Base-by-base conservation (phyloP, 2,113 vertebrate species). In the Hemibagrus wyckioides region DNA sequence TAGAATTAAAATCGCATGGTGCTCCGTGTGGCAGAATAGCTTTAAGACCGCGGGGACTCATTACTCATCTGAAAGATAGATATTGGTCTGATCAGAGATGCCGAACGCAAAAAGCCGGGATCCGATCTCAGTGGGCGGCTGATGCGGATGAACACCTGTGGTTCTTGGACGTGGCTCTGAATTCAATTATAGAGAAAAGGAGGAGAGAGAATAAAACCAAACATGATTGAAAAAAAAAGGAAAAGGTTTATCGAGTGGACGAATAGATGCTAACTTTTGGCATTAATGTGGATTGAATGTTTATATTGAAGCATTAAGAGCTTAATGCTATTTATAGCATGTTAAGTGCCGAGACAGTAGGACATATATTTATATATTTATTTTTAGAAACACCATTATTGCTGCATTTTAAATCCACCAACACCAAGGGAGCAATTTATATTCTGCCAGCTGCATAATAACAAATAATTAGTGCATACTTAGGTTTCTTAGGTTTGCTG, bases 61-160 rank as follows among this genome's bases (percentile, higher is more conserved):
- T 93, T 93, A 89, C 88, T 94, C 90, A 94, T 91, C 90, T 57
- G 73, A 84, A 88, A 92, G 90, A 93, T 90, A 92, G 93, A 94
- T 91, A 92, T 92, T 86, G 91, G 82, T 88, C 77, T 90, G 90
- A 90, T 89, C 88, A 91, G 86, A 93, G 92, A 93, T 92, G 92
- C 90, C 83, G 80, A 85, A 88, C 57, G 65, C 88, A 90, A 93
- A 91, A 90, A 94, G 92, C 90, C 83, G 69, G 84, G 86, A 93
- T 94, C 80, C 77, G 89, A 83, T 87, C 89, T 90, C 85, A 91
- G 87, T 57, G 81, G 92, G 41, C 83, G 88, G 52, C 88, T 91
- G 90, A 92, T 93, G 89, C 89, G 90, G 84, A 85, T 87, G 86
- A 91, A 90, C 80, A 90, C 91, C 90, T 48, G 30, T 88, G 88